Percentiles rank a stretch among this genome's conserved stretches.
Evolutionary conservation across 2,888 invertebrate species (phyloP).

Genomic region (Pycnomerus fuliginosus): DNA sequence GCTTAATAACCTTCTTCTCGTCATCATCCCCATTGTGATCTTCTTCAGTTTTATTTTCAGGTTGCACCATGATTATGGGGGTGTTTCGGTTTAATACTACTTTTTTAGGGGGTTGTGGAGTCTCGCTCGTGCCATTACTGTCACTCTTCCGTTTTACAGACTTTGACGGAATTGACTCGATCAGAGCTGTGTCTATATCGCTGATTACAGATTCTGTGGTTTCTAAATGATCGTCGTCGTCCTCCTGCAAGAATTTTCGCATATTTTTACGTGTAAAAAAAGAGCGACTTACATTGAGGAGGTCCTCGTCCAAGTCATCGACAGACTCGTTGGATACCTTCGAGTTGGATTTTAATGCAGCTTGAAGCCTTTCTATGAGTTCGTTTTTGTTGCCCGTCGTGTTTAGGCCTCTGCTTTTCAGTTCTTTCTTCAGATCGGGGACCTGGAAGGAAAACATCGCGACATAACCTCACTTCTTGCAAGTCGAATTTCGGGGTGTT

Average conservation of each 20-base stretch:
- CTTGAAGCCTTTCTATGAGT: slow-evolving; percentile 72
- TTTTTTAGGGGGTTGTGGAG: slow-evolving; percentile 57
- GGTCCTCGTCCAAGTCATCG: slow-evolving; percentile 60
- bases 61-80: no score
- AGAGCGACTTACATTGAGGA: slow-evolving; percentile 54
- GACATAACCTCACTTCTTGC: no score
- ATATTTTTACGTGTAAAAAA: slow-evolving; percentile 5
- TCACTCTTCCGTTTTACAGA: slow-evolving; percentile 41
- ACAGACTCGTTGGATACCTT: slow-evolving; percentile 48
- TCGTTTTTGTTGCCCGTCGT: slow-evolving; percentile 81
- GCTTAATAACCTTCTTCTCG: slow-evolving; percentile 59
- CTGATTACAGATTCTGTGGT: slow-evolving; percentile 45
- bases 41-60: slow-evolving; percentile 34
- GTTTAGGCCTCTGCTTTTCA: slow-evolving; percentile 75
- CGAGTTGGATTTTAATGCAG: slow-evolving; percentile 54
- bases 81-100: slow-evolving; percentile 61
- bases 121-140: slow-evolving; percentile 35
- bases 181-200: slow-evolving; percentile 44
- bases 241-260: slow-evolving; percentile 35
- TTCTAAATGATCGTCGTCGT: slow-evolving; percentile 48
- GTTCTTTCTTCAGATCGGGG: slow-evolving; percentile 78
- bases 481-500: no score
- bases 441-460: no score
- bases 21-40: slow-evolving; percentile 20
- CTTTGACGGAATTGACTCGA: slow-evolving; percentile 33